Evolutionary conservation across 2,888 invertebrate genomes (phyloP), one percentile per base, ranked within the genome.

Genomic region (Serripes groenlandicus): DNA sequence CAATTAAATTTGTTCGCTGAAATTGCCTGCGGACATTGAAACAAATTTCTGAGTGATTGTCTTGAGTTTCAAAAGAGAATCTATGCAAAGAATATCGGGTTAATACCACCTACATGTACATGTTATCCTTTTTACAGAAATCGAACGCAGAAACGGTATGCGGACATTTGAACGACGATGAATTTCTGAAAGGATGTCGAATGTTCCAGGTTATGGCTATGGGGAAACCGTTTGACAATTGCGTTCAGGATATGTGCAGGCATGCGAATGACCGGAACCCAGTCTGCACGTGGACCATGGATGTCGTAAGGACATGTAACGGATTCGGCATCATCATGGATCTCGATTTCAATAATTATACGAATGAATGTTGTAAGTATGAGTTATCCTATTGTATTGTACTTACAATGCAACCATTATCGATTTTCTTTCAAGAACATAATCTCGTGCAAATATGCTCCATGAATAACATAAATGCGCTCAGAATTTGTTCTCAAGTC

Each of bases 231-330:
- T 66, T 26, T 35, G 9, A n/a, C 11, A 5, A 5, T 11, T 66
- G 66, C 42, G 66, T 66, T 15, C 7, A 66, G 18, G 66, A 66
- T 26, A 42, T 66, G 42, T 66, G 66, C 28, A n/a, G 26, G 1
- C n/a, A 37, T n/a, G 3, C 1, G 0, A 15, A 42, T 26, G 28
- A 42, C 42, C 15, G 23, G 23, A 30, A 15, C 5, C 72, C 80
- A 0, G 69, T 87, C 54, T 87, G 87, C 37, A 73, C 70, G 26
- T 81, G 79, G 70, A 81, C 81, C 21, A 34, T 66, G 0, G 77
- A 69, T 18, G 72, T 75, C 23, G 73, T 80, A 21, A 73, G 71
- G 23, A 28, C 62, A 1, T 84, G 84, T 49, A 35, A 72, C 0
- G 35, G 37, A 4, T 52, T 52, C 11, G 78, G 72, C 0, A 34